A percentile compares a stretch with the other conserved stretches of the same genome.
These are phyloP conservation scores for Metopia argyrocephala DNA, from an alignment of 2,888 invertebrate species.

Conservation along the genomic window DNA sequence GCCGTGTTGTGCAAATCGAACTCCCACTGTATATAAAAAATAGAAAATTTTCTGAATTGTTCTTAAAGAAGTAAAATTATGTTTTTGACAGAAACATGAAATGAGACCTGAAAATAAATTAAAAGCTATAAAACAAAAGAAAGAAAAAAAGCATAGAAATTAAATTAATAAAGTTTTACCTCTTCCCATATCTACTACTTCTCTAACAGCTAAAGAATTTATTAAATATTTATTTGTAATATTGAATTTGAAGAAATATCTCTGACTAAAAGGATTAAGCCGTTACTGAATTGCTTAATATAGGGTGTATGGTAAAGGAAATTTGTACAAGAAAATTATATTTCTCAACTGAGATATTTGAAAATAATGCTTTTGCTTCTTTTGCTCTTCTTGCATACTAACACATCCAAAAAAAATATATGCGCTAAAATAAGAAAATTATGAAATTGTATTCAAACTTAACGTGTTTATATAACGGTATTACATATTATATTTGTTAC, in stretches of 20 bases:
- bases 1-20: too few species aligned
- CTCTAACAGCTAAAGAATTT: not conserved
- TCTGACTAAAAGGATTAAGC: not conserved
- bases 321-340: too few species aligned
- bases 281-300: not conserved
- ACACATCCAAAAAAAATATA: too few species aligned
- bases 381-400: too few species aligned
- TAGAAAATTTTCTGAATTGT: not conserved
- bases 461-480: too few species aligned
- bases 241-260: too few species aligned
- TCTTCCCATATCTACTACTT: not conserved
- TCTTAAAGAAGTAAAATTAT: conserved; percentile 1
- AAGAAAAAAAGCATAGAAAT: not conserved
- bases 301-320: not conserved
- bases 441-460: not conserved
- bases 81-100: not conserved
- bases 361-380: not conserved
- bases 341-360: not conserved
- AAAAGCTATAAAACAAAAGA: not conserved
- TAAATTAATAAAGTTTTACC: not conserved
- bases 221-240: too few species aligned
- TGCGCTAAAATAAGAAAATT: not conserved
- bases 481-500: too few species aligned
- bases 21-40: too few species aligned
- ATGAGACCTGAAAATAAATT: not conserved